Conservation (phyloP, 2,888 invertebrate genomes). For the Dryobota labecula region DNA sequence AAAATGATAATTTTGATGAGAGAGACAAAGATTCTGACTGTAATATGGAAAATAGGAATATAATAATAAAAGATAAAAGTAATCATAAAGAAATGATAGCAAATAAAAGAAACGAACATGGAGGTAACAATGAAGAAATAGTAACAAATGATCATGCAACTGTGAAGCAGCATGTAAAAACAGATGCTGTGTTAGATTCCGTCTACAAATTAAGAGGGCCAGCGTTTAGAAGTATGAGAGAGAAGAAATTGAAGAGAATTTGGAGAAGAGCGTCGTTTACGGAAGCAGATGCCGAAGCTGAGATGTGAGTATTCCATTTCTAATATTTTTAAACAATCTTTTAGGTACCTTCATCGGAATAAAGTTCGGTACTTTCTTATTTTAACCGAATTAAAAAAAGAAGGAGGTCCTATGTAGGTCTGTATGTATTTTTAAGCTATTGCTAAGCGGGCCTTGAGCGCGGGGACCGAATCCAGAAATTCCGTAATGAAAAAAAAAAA, state of each 20-base stretch:
- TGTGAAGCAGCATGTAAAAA: not conserved
- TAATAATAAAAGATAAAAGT: not conserved
- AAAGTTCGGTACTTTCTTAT: not conserved
- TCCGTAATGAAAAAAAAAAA: no score
- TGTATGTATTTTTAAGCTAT: no score
- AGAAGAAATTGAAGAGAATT: conserved; percentile 40
- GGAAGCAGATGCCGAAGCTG: not conserved
- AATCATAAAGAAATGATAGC: no score
- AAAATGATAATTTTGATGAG: not conserved
- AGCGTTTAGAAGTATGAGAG: conserved; percentile 40
- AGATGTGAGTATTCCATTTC: conserved; percentile 34
- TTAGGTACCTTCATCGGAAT: not conserved
- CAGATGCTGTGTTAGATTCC: conserved; percentile 32
- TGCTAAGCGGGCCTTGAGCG: no score
- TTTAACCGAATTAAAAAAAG: no score
- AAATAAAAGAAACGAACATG: not conserved
- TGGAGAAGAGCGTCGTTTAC: conserved; percentile 46
- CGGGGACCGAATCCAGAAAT: no score
- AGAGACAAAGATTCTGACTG: not conserved
- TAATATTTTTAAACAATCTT: not conserved
- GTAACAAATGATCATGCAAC: not conserved
- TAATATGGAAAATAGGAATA: not conserved
- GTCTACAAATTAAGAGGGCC: conserved; percentile 43
- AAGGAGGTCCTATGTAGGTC: no score
- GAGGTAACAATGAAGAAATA: not conserved